Base-by-base conservation (phyloP, 2,888 invertebrate species). In the Octodonta nipae region DNA sequence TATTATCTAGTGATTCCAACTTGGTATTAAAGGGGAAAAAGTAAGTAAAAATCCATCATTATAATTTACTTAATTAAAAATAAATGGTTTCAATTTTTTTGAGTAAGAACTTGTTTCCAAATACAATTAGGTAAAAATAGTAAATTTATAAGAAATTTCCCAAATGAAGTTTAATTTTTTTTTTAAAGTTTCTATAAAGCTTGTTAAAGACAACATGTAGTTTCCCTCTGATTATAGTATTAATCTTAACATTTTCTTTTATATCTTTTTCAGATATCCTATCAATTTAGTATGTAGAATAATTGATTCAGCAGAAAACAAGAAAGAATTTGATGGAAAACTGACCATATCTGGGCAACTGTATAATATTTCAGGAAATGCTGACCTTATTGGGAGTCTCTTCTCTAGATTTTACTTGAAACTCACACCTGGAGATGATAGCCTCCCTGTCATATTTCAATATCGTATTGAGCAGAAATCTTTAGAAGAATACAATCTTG, bases 371-470 rank as follows among this genome's bases (percentile, higher is more conserved):
- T 56, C 52, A 15, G 70, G 70, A 12, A 50, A 50, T 10, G 54
- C 65, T 7, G 55, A 54, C 33, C 55, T 66, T 50, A 42, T 50
- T 28, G 52, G 59, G 3, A 52, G 51, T 29, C 50, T 65, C 42
- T 66, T 67, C 5, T 46, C 58, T 7, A 59, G 60, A 42, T 22
- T 22, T 3, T 22, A 22, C 22, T 2, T 68, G 34, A 56, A 61
- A 28, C 56, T 69, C 6, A 60, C 58, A 40, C 64, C 66, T 2
- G 54, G 60, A 42, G 51, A 61, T 5, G 60, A 60, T 3, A 63
- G 61, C 13, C 50, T 55, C 37, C 50, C 55, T 33, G 40, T 55
- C 38, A 45, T 44, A 40, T 46, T 61, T 41, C 46, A 52, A 41
- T 55, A 37, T 56, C 62, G 52, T 58, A 60, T 46, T 51, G 54